These are phyloP conservation scores for Habropoda laboriosa DNA, from an alignment of 1,140 invertebrate genomes.

Conservation along the genomic window DNA sequence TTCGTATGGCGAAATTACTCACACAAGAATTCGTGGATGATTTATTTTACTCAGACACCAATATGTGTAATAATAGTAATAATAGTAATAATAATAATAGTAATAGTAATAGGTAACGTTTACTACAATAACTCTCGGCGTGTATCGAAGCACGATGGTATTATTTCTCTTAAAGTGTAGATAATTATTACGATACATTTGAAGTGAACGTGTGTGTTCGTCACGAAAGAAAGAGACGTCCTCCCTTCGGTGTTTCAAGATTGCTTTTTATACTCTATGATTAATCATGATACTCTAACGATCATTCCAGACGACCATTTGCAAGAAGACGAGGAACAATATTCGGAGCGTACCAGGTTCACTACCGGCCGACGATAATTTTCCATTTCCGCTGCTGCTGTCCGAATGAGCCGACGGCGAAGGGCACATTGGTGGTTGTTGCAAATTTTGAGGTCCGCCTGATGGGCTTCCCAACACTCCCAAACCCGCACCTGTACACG, in stretches of 20 bases:
- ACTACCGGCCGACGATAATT: slow-evolving; percentile 89
- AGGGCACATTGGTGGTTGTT: slow-evolving; percentile 85
- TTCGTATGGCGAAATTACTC: slow-evolving; percentile 64
- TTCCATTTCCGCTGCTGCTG: slow-evolving; percentile 89
- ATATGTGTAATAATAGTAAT: slow-evolving; percentile 39
- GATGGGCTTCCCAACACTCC: slow-evolving; percentile 82
- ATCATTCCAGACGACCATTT: slow-evolving; percentile 60
- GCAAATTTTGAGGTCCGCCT: slow-evolving; percentile 82
- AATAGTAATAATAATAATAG: background rate
- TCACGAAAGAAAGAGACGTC: background rate
- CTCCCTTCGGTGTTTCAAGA: slow-evolving; percentile 4
- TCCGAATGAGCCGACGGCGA: slow-evolving; percentile 92
- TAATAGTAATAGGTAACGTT: slow-evolving; percentile 14
- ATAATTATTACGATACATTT: slow-evolving; percentile 27
- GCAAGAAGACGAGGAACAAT: slow-evolving; percentile 66
- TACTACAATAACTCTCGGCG: slow-evolving; percentile 58
- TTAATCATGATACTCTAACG: slow-evolving; percentile 39
- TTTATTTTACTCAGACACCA: slow-evolving; percentile 62
- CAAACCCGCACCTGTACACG: slow-evolving; percentile 82
- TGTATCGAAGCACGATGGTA: slow-evolving; percentile 14
- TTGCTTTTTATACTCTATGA: slow-evolving; percentile 17
- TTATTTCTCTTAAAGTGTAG: slow-evolving; percentile 13
- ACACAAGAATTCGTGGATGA: slow-evolving; percentile 63
- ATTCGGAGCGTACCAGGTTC: slow-evolving; percentile 84
- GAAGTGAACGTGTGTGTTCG: slow-evolving; percentile 9